A percentile compares a stretch with the other conserved stretches of the same genome.
Conservation (phyloP, 2,113 vertebrate species). For the Syngnathus floridae region DNA sequence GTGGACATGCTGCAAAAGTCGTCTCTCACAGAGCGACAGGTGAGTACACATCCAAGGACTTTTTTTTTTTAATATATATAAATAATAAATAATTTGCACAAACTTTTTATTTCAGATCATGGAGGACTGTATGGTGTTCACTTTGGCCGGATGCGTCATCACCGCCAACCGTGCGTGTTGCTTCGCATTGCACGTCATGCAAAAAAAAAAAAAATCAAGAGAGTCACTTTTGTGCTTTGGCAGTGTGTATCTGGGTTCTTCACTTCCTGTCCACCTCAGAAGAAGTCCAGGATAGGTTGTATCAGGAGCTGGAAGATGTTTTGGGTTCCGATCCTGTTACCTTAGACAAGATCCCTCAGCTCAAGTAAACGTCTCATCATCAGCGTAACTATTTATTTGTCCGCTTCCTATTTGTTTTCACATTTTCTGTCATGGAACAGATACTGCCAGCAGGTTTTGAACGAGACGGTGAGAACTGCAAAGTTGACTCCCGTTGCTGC, state of each 20-base stretch:
- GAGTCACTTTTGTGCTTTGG: neutral
- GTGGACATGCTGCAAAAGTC: constrained; percentile 83
- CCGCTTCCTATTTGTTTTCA: neutral
- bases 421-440: constrained; percentile 56
- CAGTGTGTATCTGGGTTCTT: constrained; percentile 95
- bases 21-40: constrained; percentile 85
- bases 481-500: constrained; percentile 90
- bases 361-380: constrained; percentile 72
- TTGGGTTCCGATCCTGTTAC: constrained; percentile 81
- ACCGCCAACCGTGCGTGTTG: constrained; percentile 86
- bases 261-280: constrained; percentile 85
- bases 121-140: constrained; percentile 97
- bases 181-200: neutral
- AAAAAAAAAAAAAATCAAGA: neutral
- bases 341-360: constrained; percentile 82
- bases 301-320: constrained; percentile 77
- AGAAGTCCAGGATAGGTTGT: constrained; percentile 84
- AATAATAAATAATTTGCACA: neutral
- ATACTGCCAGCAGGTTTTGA: constrained; percentile 88
- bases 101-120: constrained; percentile 74
- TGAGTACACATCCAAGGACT: constrained; percentile 40
- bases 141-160: constrained; percentile 84
- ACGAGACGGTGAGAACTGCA: constrained; percentile 87
- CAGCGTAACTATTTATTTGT: neutral
- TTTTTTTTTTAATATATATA: neutral